These are phyloP conservation scores for Acrobeloides nanus DNA, from an alignment of 2,888 invertebrate genomes.

Conservation along the genomic window DNA sequence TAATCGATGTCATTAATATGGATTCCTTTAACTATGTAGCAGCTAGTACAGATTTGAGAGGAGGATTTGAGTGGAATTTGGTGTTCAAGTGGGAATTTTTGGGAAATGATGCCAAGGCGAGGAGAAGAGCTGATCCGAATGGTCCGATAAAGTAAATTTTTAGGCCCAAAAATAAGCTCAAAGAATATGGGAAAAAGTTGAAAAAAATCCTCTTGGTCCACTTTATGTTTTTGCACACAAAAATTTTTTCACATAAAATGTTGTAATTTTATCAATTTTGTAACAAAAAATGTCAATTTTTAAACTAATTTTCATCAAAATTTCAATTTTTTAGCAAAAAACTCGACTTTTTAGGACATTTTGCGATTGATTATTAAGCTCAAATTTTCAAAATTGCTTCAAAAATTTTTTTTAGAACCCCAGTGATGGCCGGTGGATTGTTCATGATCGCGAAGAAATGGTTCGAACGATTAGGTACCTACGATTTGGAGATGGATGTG, in stretches of 20 bases:
- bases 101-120: slow-evolving; percentile 9
- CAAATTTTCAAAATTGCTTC: not conserved
- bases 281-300: not conserved
- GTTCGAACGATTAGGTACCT: slow-evolving; percentile 89
- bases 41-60: slow-evolving; percentile 88
- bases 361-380: not conserved
- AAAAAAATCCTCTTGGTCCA: no score
- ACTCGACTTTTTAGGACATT: not conserved
- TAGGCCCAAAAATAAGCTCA: not conserved
- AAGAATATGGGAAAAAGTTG: not conserved
- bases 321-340: no score
- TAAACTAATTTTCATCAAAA: not conserved
- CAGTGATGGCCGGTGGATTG: slow-evolving; percentile 96
- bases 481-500: slow-evolving; percentile 95
- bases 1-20: slow-evolving; percentile 98
- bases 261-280: no score
- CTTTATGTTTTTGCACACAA: not conserved
- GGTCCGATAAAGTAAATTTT: slow-evolving; percentile 5
- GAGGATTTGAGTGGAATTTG: slow-evolving; percentile 97
- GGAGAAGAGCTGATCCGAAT: slow-evolving; percentile 66
- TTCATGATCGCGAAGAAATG: slow-evolving; percentile 87
- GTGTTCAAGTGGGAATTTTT: slow-evolving; percentile 92
- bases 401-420: slow-evolving; percentile 69
- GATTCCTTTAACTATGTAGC: slow-evolving; percentile 96
- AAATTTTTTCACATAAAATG: not conserved